Evolutionary conservation across 1,140 invertebrate genomes (phyloP).

Genomic region (Tetramorium simillimum): DNA sequence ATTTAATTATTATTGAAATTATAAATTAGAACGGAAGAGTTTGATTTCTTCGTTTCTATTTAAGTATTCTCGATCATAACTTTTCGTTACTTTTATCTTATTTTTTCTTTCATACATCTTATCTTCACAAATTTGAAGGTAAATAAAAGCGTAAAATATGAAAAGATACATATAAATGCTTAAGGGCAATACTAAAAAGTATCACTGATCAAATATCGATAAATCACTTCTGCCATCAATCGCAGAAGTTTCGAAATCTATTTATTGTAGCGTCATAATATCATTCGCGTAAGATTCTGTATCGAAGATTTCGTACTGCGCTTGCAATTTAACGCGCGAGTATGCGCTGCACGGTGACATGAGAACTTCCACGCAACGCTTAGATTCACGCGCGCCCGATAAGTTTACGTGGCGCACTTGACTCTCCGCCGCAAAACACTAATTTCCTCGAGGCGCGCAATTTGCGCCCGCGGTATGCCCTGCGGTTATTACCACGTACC

Average conservation of each 20-base stretch:
- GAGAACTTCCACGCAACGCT: slow-evolving; percentile 10
- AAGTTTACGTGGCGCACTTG: slow-evolving; percentile 41
- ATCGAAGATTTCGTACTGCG: slow-evolving; percentile 20
- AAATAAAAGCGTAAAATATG: neutral
- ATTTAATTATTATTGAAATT: too few species aligned
- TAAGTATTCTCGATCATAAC: too few species aligned
- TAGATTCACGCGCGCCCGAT: slow-evolving; percentile 56
- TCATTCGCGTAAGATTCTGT: neutral
- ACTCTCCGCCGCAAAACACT: slow-evolving; percentile 35
- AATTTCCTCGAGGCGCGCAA: slow-evolving; percentile 56
- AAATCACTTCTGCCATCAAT: neutral
- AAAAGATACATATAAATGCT: neutral
- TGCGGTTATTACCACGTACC: slow-evolving; percentile 43
- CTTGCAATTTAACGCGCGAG: slow-evolving; percentile 33
- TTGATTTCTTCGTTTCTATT: too few species aligned
- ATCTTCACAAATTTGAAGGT: neutral
- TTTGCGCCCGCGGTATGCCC: slow-evolving; percentile 53
- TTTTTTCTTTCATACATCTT: neutral
- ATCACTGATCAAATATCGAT: neutral
- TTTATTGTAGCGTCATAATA: neutral
- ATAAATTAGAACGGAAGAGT: too few species aligned
- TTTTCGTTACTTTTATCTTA: neutral
- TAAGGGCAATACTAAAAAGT: neutral
- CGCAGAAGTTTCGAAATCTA: neutral
- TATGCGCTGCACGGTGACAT: slow-evolving; percentile 15